phyloP scores from a whole-genome alignment of 2,113 vertebrate species.

The Bothrops jararaca region DNA sequence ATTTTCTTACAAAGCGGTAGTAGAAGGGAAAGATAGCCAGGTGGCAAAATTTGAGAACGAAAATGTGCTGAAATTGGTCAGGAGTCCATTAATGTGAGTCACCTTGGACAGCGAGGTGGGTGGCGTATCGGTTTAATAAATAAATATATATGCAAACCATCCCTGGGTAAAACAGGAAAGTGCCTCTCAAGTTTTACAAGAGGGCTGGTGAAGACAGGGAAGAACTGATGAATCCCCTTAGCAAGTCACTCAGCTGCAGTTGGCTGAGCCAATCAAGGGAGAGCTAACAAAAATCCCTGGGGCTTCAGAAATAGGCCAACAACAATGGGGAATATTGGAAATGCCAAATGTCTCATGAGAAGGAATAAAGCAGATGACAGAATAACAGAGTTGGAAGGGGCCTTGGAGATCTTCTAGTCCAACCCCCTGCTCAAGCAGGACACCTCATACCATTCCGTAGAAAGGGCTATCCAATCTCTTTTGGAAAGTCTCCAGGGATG shows the following conservation, averaged over 20 bases:
- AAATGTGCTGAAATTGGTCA: neutral
- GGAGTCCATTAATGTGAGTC: neutral
- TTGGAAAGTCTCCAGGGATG: neutral
- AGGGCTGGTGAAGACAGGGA: neutral
- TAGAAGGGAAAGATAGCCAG: neutral
- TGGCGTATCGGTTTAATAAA: neutral
- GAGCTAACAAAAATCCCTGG: neutral
- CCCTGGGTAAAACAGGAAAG: neutral
- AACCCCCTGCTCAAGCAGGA: neutral
- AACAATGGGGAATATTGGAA: neutral
- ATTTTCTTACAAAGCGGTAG: neutral
- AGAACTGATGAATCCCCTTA: neutral
- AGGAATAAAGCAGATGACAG: neutral
- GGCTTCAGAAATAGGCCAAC: neutral
- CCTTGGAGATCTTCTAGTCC: neutral
- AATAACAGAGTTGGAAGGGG: neutral
- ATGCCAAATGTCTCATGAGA: neutral
- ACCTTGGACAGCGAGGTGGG: neutral
- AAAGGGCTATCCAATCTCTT: neutral
- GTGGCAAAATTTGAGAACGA: neutral
- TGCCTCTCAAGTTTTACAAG: neutral
- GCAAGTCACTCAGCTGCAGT: neutral
- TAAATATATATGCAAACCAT: neutral
- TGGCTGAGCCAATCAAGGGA: neutral
- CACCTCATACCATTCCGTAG: neutral